Evolutionary conservation across 2,113 vertebrate species (phyloP).

Genomic region (Lepus timidus): DNA sequence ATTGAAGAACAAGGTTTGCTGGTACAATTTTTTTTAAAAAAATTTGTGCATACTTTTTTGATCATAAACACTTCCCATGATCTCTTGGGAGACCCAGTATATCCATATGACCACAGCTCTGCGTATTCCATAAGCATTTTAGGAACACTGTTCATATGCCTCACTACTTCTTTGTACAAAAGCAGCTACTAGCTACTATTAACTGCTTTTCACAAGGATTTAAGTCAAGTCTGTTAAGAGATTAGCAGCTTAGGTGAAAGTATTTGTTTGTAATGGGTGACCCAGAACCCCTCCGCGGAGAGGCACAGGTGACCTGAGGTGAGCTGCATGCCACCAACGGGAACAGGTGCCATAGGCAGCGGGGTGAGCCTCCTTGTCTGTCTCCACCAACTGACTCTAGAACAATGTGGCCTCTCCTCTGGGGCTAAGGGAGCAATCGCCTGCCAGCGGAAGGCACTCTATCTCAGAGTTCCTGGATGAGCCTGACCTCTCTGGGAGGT

Average conservation of each 20-base stretch:
- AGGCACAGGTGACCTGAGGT: neutral
- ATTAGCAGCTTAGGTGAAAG: neutral
- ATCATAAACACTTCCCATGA: too few relatives aligned
- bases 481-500: neutral
- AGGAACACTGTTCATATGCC: neutral
- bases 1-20: too few relatives aligned
- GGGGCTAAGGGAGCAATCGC: neutral
- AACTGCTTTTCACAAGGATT: constrained; percentile 23
- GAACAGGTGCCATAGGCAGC: neutral
- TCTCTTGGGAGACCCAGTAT: too few relatives aligned
- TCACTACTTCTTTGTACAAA: neutral
- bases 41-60: too few relatives aligned
- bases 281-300: neutral
- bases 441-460: neutral
- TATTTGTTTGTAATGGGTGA: neutral
- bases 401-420: neutral
- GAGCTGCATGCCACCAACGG: neutral
- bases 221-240: constrained; percentile 27
- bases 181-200: neutral
- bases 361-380: neutral
- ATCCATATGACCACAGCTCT: too few relatives aligned
- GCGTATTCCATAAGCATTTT: neutral
- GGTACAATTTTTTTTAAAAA: too few relatives aligned
- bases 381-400: neutral
- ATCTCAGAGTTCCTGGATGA: neutral